A percentile compares a stretch with the other conserved stretches of the same genome.
phyloP scores from a whole-genome alignment of 2,797 vertebrate genomes.

The Serranus cabrilla region DNA sequence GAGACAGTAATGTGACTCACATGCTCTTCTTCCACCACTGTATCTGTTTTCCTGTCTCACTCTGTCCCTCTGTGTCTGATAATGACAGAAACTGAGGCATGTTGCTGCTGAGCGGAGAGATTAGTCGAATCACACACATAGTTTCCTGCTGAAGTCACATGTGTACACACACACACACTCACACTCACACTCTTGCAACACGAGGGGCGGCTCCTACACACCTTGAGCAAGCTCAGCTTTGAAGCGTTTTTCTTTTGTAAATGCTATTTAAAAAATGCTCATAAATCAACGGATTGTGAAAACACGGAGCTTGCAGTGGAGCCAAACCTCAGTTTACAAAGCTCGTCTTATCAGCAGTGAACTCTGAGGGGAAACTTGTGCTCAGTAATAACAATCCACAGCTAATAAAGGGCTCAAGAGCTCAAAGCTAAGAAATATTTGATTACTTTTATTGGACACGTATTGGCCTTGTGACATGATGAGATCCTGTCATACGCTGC shows the following conservation, averaged over 20 bases:
- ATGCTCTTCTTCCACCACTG: constrained; percentile 4
- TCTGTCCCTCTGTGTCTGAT: background rate
- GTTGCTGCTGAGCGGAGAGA: constrained; percentile 40
- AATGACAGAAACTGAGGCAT: constrained; percentile 34
- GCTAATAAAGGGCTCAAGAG: too few relatives aligned
- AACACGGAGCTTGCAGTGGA: background rate
- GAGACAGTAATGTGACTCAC: constrained; percentile 37
- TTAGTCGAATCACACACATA: constrained; percentile 57
- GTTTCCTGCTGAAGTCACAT: constrained; percentile 62
- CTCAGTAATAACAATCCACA: background rate
- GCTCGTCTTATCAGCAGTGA: background rate
- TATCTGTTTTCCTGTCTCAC: background rate
- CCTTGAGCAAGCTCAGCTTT: constrained; percentile 41
- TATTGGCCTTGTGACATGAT: background rate
- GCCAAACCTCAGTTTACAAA: background rate
- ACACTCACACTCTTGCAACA: constrained; percentile 17
- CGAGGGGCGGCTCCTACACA: constrained; percentile 38
- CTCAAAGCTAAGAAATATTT: background rate
- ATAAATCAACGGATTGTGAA: background rate
- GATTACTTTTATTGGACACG: background rate
- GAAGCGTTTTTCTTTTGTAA: background rate
- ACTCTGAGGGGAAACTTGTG: background rate
- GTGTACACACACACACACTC: constrained; percentile 24
- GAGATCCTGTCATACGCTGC: background rate
- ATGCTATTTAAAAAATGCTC: background rate